These are phyloP conservation scores for Diogma glabrata DNA, from an alignment of 2,888 invertebrate species.

Conservation along the genomic window DNA sequence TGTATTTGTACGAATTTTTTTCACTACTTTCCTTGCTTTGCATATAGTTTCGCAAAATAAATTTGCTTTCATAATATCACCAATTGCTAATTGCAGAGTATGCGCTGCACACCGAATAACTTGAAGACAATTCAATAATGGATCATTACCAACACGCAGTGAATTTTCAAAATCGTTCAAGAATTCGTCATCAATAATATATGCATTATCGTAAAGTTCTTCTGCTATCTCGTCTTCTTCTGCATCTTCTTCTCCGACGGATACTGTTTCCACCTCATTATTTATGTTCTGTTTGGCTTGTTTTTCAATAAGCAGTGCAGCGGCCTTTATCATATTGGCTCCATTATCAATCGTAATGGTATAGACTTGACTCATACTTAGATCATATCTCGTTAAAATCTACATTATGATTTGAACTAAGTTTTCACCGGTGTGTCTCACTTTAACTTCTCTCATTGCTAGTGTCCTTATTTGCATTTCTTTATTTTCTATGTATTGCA, in stretches of 20 bases:
- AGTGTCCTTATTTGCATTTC: constrained; percentile 13
- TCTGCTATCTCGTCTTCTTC: constrained; percentile 3
- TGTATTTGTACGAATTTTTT: background rate
- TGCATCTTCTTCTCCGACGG: background rate
- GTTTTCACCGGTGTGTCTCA: constrained; percentile 14
- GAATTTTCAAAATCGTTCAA: constrained; percentile 4
- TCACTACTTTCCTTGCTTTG: background rate
- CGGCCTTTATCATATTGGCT: constrained; percentile 15
- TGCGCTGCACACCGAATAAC: constrained; percentile 9
- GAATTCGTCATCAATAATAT: constrained; percentile 8
- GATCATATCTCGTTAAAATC: constrained; percentile 12
- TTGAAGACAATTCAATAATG: constrained; percentile 4
- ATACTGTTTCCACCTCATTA: constrained; percentile 4
- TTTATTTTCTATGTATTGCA: constrained; percentile 14
- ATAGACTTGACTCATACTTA: constrained; percentile 13
- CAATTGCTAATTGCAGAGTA: constrained; percentile 2
- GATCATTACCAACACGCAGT: constrained; percentile 5
- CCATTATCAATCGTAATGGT: constrained; percentile 15
- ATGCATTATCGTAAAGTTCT: constrained; percentile 5
- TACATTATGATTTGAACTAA: constrained; percentile 12
- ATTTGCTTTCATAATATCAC: background rate
- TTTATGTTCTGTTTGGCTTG: constrained; percentile 1
- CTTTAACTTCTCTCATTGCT: constrained; percentile 14
- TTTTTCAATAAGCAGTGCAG: constrained; percentile 5
- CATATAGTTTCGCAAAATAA: background rate